Conservation (phyloP, 2,797 vertebrate genomes). For the Heterohyrax brucei region DNA sequence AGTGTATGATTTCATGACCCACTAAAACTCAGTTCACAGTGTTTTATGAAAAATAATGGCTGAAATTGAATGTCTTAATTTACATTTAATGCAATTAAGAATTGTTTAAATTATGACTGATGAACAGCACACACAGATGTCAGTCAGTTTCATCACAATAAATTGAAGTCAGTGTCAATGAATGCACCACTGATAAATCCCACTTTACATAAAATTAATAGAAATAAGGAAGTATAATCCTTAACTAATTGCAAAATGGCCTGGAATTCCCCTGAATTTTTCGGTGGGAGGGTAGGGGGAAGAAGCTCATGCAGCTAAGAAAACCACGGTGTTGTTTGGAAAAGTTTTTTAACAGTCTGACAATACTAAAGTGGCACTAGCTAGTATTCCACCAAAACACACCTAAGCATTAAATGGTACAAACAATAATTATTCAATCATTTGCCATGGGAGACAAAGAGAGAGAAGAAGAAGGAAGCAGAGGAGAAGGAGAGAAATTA, state of each 20-base stretch:
- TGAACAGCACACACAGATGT: conserved; percentile 96
- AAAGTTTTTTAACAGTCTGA: conserved; percentile 81
- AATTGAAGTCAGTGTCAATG: conserved; percentile 93
- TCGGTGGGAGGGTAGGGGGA: not conserved
- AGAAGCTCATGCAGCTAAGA: conserved; percentile 77
- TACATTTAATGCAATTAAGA: conserved; percentile 99
- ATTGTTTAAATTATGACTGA: conserved; percentile 98
- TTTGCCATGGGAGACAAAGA: not conserved
- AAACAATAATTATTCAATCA: conserved; percentile 59
- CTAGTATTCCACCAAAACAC: conserved; percentile 45
- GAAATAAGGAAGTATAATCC: conserved; percentile 96
- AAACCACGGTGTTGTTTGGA: conserved; percentile 74
- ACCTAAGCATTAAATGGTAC: conserved; percentile 68
- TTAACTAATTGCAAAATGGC: conserved; percentile 94
- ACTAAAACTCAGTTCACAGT: conserved; percentile 98
- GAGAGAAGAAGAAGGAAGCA: not conserved
- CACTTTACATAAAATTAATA: conserved; percentile 96
- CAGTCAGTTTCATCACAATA: conserved; percentile 96
- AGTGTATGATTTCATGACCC: conserved; percentile 95
- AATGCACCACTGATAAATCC: conserved; percentile 94
- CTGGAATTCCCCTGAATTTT: conserved; percentile 93
- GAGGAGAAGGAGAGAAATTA: too few relatives aligned
- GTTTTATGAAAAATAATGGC: conserved; percentile 99
- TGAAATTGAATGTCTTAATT: conserved; percentile 99
- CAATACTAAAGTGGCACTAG: conserved; percentile 64